phyloP scores from a whole-genome alignment of 2,113 vertebrate genomes.

The Cyanoramphus novaezelandiae region DNA sequence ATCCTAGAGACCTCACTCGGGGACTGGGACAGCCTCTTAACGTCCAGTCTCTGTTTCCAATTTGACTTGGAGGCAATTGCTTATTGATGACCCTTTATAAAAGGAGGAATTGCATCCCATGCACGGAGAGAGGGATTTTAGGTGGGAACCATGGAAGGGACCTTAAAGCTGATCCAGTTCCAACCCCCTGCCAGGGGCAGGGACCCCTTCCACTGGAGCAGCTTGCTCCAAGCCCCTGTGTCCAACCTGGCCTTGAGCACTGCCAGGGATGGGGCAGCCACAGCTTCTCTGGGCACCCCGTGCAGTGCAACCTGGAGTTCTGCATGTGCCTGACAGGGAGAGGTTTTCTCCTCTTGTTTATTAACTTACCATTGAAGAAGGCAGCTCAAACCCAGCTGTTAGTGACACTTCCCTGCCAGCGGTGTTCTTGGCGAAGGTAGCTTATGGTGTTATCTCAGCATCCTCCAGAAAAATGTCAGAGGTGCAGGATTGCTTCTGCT shows the following conservation, averaged over 20 bases:
- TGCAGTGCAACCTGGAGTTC: background rate
- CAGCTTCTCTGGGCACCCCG: background rate
- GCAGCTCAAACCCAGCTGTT: background rate
- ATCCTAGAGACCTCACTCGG: background rate
- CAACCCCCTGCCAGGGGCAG: background rate
- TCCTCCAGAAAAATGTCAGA: background rate
- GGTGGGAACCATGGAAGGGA: rapidly evolving
- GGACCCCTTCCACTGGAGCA: background rate
- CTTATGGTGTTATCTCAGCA: background rate
- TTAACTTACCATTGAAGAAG: background rate
- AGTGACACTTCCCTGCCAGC: background rate
- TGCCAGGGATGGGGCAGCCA: background rate
- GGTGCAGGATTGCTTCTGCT: background rate
- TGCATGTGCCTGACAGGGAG: background rate
- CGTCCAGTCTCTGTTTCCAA: background rate
- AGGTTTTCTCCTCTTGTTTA: background rate
- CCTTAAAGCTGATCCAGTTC: background rate
- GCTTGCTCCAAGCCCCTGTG: background rate
- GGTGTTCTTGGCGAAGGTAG: background rate
- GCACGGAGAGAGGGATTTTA: background rate
- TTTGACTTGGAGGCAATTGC: background rate
- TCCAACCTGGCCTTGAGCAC: background rate
- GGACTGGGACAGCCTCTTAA: background rate
- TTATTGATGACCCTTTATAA: background rate
- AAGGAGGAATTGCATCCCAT: background rate